Percentiles rank a stretch among this genome's conserved stretches.
These are phyloP conservation scores for Oopsacas minuta DNA, from an alignment of 37 sponge, comb jelly and placozoan species.

Conservation along the genomic window DNA sequence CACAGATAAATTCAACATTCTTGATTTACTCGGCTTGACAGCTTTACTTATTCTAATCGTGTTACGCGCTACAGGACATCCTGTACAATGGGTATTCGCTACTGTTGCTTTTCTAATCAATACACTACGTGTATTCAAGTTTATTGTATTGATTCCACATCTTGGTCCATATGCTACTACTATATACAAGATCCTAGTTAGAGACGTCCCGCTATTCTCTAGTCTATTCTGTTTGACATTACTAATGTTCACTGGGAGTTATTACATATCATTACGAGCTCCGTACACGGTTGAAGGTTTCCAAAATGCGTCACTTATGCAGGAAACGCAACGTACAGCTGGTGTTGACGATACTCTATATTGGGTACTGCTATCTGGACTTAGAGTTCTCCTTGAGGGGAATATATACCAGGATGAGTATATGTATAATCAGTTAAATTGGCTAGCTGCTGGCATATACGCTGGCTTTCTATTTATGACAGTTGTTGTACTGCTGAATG, in stretches of 20 bases:
- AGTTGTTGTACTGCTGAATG: not conserved
- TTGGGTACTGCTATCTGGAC: not conserved
- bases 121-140: not conserved
- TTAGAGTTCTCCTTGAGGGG: not conserved
- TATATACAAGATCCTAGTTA: not conserved
- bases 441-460: not conserved
- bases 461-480: not conserved
- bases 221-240: not conserved
- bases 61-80: not conserved
- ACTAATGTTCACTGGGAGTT: not conserved
- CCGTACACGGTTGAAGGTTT: not conserved
- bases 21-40: not conserved
- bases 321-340: not conserved
- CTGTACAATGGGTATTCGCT: constrained; percentile 12
- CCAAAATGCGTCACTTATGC: not conserved
- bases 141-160: not conserved
- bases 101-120: not conserved
- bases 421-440: not conserved
- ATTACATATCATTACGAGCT: not conserved
- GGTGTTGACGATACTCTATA: not conserved
- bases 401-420: not conserved
- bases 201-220: not conserved
- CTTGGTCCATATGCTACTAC: constrained; percentile 11
- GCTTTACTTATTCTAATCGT: not conserved
- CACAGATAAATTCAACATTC: constrained; percentile 12